A percentile compares a stretch with the other conserved stretches of the same genome.
phyloP scores from a whole-genome alignment of 2,888 invertebrate species.

The Cartodere bifasciata region DNA sequence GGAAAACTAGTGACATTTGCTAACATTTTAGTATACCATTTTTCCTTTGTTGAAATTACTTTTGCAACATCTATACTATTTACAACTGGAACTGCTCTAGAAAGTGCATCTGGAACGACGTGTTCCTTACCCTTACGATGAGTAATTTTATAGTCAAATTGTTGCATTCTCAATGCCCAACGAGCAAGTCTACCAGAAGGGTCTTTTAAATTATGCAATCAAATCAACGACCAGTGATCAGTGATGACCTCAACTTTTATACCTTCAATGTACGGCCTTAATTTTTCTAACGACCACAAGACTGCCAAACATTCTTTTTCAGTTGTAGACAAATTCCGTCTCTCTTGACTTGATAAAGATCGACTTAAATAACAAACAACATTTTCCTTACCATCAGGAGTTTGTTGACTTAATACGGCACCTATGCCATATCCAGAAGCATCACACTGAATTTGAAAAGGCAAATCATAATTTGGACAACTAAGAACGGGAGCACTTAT shows the following conservation, averaged over 20 bases:
- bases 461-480: conserved; percentile 12
- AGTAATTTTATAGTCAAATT: conserved; percentile 10
- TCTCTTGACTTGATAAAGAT: conserved; percentile 8
- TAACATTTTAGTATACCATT: not conserved
- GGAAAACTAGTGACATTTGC: too few species aligned
- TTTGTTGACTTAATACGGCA: conserved; percentile 9
- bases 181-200: conserved; percentile 10
- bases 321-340: conserved; percentile 9
- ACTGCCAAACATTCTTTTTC: conserved; percentile 9
- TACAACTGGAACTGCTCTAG: conserved; percentile 9
- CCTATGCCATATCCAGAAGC: conserved; percentile 13
- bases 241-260: conserved; percentile 10
- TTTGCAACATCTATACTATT: too few species aligned
- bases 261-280: conserved; percentile 12
- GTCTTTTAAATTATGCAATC: conserved; percentile 12
- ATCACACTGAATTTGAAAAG: conserved; percentile 12
- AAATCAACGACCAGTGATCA: conserved; percentile 11
- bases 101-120: conserved; percentile 13
- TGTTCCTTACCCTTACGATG: conserved; percentile 14
- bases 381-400: conserved; percentile 2
- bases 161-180: conserved; percentile 11
- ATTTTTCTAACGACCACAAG: conserved; percentile 8
- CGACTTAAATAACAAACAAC: conserved; percentile 11
- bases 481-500: conserved; percentile 11
- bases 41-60: too few species aligned